Evolutionary conservation across 1,140 invertebrate species (phyloP).

Genomic region (Hermetia illucens): DNA sequence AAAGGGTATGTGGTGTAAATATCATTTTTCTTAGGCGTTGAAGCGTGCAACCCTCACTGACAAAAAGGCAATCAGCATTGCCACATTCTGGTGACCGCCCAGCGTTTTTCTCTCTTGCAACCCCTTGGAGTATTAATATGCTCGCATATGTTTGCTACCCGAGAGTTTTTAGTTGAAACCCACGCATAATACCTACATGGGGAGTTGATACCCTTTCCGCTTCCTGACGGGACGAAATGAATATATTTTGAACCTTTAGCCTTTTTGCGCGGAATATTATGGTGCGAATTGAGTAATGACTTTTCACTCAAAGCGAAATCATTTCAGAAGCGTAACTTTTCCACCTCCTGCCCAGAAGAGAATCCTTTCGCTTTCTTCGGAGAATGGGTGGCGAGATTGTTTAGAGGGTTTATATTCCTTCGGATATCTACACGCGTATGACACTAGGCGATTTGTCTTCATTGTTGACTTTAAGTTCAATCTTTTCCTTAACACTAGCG

Average conservation of each 20-base stretch:
- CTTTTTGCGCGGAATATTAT: neutral
- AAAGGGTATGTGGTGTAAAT: neutral
- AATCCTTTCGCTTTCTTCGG: neutral
- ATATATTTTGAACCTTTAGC: neutral
- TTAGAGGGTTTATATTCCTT: neutral
- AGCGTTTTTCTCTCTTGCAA: neutral
- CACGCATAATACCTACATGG: neutral
- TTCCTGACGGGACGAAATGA: neutral
- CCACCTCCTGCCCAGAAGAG: neutral
- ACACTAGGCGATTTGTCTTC: neutral
- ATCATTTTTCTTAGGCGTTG: slow-evolving; percentile 2
- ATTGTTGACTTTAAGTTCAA: slow-evolving; percentile 1
- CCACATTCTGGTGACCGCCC: neutral
- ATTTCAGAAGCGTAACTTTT: neutral
- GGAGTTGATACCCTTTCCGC: neutral
- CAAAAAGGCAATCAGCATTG: neutral
- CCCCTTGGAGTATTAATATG: neutral
- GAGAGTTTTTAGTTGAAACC: too few relatives aligned
- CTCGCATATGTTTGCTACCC: neutral
- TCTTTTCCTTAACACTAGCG: too few relatives aligned
- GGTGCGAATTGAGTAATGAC: neutral
- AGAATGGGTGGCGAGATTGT: neutral
- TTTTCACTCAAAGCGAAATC: neutral
- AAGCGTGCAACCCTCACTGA: slow-evolving; percentile 3
- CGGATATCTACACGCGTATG: neutral